A percentile compares a stretch with the other conserved stretches of the same genome.
These are phyloP conservation scores for Philereme vetulata DNA, from an alignment of 2,888 invertebrate species.

Conservation along the genomic window DNA sequence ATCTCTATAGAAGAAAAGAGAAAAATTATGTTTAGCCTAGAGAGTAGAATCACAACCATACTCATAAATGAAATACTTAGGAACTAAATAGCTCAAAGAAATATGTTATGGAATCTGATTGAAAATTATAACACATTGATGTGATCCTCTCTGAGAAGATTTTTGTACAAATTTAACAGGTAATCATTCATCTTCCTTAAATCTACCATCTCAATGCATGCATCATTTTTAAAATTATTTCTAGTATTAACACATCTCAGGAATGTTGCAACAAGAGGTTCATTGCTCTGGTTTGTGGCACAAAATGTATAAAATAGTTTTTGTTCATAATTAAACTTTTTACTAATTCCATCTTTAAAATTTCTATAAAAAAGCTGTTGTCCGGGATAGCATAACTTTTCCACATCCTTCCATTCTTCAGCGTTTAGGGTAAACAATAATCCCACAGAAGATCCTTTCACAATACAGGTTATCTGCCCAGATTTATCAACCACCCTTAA, in stretches of 20 bases:
- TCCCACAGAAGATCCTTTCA: constrained; percentile 63
- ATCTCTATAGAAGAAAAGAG: too few relatives aligned
- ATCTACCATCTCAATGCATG: constrained; percentile 65
- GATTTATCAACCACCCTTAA: constrained; percentile 66
- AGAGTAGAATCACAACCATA: too few relatives aligned
- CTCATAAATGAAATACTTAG: too few relatives aligned
- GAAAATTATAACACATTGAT: constrained; percentile 13
- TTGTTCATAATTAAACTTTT: constrained; percentile 62
- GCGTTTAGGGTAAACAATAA: constrained; percentile 63
- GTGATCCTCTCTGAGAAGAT: constrained; percentile 43
- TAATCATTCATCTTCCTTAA: constrained; percentile 58
- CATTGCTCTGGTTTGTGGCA: constrained; percentile 58
- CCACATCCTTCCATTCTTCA: constrained; percentile 68
- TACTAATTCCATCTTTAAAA: constrained; percentile 70
- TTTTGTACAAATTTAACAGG: constrained; percentile 60
- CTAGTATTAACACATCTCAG: constrained; percentile 63
- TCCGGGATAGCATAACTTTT: constrained; percentile 56
- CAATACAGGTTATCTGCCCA: constrained; percentile 67
- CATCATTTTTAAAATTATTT: constrained; percentile 62
- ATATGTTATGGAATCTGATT: too few relatives aligned
- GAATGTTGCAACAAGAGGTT: constrained; percentile 63
- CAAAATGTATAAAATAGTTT: constrained; percentile 78
- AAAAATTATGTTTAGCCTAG: too few relatives aligned
- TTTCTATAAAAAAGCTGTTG: constrained; percentile 76
- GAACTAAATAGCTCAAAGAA: too few relatives aligned